These are phyloP conservation scores for Willisornis vidua DNA, from an alignment of 2,113 vertebrate genomes.

Conservation along the genomic window DNA sequence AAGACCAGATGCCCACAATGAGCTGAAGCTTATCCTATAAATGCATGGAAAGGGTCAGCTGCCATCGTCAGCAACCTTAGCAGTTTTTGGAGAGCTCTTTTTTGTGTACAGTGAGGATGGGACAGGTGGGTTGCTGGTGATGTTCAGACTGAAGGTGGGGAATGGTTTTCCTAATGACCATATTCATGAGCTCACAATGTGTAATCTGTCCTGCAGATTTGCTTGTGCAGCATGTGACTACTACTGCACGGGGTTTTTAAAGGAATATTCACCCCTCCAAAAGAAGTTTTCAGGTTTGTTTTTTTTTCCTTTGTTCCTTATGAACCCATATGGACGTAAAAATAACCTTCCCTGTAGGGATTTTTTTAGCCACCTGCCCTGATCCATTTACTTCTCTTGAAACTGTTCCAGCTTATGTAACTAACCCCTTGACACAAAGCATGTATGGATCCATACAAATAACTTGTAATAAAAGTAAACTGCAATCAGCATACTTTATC, in stretches of 20 bases:
- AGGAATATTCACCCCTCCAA: background rate
- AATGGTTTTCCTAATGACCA: background rate
- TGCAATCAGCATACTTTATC: slow-evolving; percentile 67
- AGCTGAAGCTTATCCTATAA: background rate
- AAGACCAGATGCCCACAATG: background rate
- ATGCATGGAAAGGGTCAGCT: background rate
- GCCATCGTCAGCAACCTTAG: background rate
- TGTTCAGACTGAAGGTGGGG: background rate
- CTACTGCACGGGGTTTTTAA: background rate
- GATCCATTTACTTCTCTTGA: background rate
- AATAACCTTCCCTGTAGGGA: background rate
- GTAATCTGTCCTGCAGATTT: background rate
- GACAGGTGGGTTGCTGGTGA: background rate
- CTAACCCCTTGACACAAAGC: background rate
- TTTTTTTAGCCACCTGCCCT: background rate
- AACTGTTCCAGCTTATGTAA: background rate
- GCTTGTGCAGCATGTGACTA: background rate
- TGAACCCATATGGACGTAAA: background rate
- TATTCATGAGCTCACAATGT: background rate
- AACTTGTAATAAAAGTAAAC: slow-evolving; percentile 72
- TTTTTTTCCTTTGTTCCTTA: background rate
- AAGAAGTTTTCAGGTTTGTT: background rate
- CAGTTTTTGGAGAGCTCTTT: background rate
- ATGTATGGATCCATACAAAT: slow-evolving; percentile 6
- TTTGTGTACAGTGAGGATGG: background rate